Conservation (phyloP, 2,797 vertebrate genomes). For the Pogonophryne albipinna region DNA sequence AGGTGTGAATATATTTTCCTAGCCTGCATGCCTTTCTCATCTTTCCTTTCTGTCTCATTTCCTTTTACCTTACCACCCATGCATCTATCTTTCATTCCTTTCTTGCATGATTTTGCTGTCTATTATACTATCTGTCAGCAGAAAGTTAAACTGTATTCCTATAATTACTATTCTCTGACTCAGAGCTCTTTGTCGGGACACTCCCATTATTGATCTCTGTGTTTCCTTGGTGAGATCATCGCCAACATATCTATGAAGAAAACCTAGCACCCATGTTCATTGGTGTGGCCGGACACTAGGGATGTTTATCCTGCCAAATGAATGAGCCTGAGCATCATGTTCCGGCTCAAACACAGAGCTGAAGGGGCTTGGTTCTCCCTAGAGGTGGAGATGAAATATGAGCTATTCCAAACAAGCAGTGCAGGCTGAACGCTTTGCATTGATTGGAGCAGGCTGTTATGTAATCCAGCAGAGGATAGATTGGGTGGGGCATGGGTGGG, state of each 20-base stretch:
- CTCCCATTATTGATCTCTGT: constrained; percentile 34
- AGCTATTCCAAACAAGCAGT: constrained; percentile 36
- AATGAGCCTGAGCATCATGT: constrained; percentile 32
- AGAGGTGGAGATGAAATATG: constrained; percentile 42
- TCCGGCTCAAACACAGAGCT: constrained; percentile 32
- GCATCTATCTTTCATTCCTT: constrained; percentile 10
- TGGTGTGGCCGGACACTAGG: constrained; percentile 46
- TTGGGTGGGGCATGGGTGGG: constrained; percentile 25
- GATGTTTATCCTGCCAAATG: constrained; percentile 47
- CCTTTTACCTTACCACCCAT: not conserved
- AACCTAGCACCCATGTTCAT: constrained; percentile 46
- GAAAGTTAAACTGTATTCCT: constrained; percentile 12
- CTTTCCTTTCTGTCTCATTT: constrained; percentile 21
- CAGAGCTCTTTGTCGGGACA: constrained; percentile 42
- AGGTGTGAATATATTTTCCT: not conserved
- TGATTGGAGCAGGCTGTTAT: constrained; percentile 36
- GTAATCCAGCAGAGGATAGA: constrained; percentile 38
- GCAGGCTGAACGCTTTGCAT: constrained; percentile 5
- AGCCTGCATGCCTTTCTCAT: not conserved
- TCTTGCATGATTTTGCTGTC: not conserved
- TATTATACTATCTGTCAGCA: not conserved
- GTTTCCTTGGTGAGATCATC: constrained; percentile 58
- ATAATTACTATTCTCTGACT: constrained; percentile 1
- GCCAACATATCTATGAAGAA: not conserved
- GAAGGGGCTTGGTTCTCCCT: constrained; percentile 32